A percentile compares a stretch with the other conserved stretches of the same genome.
Conservation (phyloP, 2,888 invertebrate genomes). For the Proisotoma minuta region DNA sequence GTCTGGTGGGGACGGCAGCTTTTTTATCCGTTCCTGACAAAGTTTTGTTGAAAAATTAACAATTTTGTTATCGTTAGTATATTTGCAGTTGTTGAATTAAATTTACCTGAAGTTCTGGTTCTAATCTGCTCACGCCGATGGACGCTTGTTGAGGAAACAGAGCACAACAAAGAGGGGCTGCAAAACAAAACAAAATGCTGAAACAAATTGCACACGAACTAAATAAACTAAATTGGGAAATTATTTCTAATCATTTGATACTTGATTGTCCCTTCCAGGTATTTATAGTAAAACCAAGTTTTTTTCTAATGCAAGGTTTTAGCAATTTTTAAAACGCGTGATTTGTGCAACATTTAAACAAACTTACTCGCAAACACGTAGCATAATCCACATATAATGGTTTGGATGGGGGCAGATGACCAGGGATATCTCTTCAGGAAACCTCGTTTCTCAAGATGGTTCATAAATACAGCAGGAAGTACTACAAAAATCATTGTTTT, state of each 20-base stretch:
- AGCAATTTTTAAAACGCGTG: too few relatives aligned
- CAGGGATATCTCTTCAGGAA: conserved; percentile 62
- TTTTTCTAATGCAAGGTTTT: too few relatives aligned
- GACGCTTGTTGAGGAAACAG: conserved; percentile 83
- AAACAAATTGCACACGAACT: too few relatives aligned
- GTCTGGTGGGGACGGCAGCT: conserved; percentile 58
- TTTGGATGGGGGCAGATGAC: conserved; percentile 69
- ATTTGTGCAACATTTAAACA: too few relatives aligned
- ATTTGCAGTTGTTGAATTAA: neutral
- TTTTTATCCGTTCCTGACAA: conserved; percentile 58
- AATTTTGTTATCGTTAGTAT: too few relatives aligned
- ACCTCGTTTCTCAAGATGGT: conserved; percentile 63
- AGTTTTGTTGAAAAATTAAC: neutral
- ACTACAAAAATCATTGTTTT: conserved; percentile 9
- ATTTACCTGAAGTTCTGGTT: conserved; percentile 63
- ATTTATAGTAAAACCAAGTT: too few relatives aligned
- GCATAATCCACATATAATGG: conserved; percentile 55
- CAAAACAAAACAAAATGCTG: conserved; percentile 67
- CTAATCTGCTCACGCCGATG: conserved; percentile 63
- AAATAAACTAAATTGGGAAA: too few relatives aligned
- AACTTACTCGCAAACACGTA: too few relatives aligned
- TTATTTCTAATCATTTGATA: too few relatives aligned
- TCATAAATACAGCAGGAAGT: conserved; percentile 64
- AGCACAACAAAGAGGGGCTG: conserved; percentile 93
- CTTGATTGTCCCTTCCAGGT: too few relatives aligned